Base-by-base conservation (phyloP, 2,888 invertebrate genomes). In the Neria commutata region DNA sequence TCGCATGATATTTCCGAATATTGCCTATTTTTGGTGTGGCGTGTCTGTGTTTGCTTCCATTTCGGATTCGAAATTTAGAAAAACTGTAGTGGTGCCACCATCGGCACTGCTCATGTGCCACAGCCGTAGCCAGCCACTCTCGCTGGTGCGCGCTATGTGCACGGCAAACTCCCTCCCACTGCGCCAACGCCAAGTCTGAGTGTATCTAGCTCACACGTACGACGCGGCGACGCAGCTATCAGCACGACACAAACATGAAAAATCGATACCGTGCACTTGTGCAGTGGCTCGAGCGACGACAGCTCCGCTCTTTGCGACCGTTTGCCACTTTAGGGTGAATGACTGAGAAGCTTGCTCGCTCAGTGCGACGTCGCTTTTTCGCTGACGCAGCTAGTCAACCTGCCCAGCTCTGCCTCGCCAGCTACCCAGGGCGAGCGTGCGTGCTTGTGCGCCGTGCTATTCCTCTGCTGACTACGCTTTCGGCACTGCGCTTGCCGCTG, bases 161-260 rank as follows among this genome's bases (percentile, higher is more conserved):
- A n/a, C n/a, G n/a, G n/a, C n/a, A n/a, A n/a, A 4, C 4, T 16
- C n/a, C 67, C 72, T 72, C 68, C 72, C 66, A 73, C 70, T 67
- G 72, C 67, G 72, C 66, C 71, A 72, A 71, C 71, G 72, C 69
- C 45, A 65, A 49, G n/a, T 14, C 42, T 3, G 21, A 17, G 5
- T 19, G 42, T 14, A 37, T n/a, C n/a, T n/a, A n/a, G n/a, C n/a
- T n/a, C n/a, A n/a, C n/a, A n/a, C n/a, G n/a, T n/a, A n/a, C n/a
- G n/a, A n/a, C n/a, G n/a, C n/a, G n/a, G 37, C 6, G 21, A 21
- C 42, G 42, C 3, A 42, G 21, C 8, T 37, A 5, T 4, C 37
- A 37, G 33, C 8, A 33, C 14, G 14, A 33, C 8, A 33, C 14
- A 8, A n/a, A 19, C 14, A 19, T 3, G 46, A 46, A 48, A 21